Evolutionary conservation across 2,113 vertebrate species (phyloP).

Genomic region (Scomber scombrus): DNA sequence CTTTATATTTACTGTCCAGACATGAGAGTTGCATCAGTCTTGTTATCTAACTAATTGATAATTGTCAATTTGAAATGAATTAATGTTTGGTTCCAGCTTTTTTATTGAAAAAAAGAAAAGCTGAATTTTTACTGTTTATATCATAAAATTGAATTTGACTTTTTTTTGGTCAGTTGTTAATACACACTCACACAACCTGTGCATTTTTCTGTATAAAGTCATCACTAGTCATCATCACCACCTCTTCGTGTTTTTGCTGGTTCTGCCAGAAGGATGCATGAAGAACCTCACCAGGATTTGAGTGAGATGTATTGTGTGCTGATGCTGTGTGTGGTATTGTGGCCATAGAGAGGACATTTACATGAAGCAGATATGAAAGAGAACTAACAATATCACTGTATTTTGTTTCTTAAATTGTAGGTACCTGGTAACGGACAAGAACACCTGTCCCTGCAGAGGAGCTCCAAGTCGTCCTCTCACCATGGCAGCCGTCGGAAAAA

Average conservation of each 20-base stretch:
- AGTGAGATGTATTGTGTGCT: conserved; percentile 8
- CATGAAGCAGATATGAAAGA: neutral
- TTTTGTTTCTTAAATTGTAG: conserved; percentile 73
- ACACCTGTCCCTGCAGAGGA: conserved; percentile 93
- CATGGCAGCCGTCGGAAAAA: conserved; percentile 91
- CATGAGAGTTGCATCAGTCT: too few species aligned
- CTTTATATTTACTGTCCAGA: too few species aligned
- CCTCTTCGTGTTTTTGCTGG: conserved; percentile 40
- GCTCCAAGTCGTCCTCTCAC: conserved; percentile 93
- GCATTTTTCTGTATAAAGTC: conserved; percentile 31
- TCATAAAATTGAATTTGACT: neutral
- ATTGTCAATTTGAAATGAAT: too few species aligned
- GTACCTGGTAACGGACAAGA: conserved; percentile 93
- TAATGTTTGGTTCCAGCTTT: neutral
- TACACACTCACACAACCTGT: neutral
- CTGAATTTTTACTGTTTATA: neutral
- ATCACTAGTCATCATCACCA: conserved; percentile 41
- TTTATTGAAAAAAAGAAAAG: too few species aligned
- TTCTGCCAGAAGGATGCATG: conserved; percentile 64
- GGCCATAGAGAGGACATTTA: neutral
- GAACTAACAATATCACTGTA: neutral
- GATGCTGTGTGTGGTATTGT: neutral
- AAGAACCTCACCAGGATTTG: conserved; percentile 27
- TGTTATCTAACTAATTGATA: too few species aligned
- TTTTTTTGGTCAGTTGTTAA: neutral